phyloP scores from a whole-genome alignment of 2,797 vertebrate species.

The Squalus acanthias region DNA sequence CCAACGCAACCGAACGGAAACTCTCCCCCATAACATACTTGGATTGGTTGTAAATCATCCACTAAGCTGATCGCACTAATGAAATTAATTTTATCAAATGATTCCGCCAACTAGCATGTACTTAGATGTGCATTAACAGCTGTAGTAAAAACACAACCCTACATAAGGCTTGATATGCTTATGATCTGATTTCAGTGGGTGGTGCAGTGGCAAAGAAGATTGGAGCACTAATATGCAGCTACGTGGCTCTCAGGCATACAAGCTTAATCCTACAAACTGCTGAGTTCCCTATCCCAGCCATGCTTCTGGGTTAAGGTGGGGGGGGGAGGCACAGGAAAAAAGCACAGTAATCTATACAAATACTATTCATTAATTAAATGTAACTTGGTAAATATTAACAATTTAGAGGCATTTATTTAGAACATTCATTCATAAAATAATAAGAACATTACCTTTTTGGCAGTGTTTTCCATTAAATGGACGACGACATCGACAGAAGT shows the following conservation, averaged over 20 bases:
- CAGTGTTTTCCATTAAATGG: conserved; percentile 54
- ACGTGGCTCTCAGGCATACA: neutral
- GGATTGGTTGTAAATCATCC: too few relatives aligned
- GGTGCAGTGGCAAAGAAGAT: neutral
- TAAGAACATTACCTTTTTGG: conserved; percentile 48
- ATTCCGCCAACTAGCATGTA: neutral
- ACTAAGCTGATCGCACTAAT: neutral
- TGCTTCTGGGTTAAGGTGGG: neutral
- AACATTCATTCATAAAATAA: neutral
- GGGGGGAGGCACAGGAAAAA: neutral
- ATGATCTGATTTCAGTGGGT: neutral
- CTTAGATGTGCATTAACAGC: neutral
- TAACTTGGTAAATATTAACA: neutral
- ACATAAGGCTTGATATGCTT: neutral
- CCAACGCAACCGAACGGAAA: too few relatives aligned
- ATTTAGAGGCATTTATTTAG: neutral
- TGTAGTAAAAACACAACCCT: neutral
- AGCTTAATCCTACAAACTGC: neutral
- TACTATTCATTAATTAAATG: neutral
- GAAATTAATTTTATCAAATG: neutral
- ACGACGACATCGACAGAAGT: conserved; percentile 49
- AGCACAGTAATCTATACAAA: neutral
- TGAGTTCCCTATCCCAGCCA: neutral
- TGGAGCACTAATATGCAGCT: neutral
- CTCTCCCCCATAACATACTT: too few relatives aligned